phyloP scores from a whole-genome alignment of 2,888 invertebrate genomes.

The Acleris laterana region DNA sequence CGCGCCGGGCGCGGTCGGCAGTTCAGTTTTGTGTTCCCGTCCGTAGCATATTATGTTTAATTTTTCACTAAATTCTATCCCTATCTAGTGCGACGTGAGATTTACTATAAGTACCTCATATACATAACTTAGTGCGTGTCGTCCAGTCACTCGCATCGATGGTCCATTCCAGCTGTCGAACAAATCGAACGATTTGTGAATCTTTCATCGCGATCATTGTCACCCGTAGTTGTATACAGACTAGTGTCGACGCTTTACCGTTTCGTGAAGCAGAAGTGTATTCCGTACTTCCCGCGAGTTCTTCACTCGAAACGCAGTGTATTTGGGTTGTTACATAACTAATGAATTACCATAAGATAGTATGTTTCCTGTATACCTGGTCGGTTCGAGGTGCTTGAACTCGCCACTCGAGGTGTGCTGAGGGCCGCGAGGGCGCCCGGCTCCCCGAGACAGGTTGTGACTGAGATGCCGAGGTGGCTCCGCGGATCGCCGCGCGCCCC shows the following conservation, averaged over 20 bases:
- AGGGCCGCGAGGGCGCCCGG: conserved; percentile 41
- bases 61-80: conserved; percentile 53
- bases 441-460: too few relatives aligned
- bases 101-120: conserved; percentile 47
- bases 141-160: conserved; percentile 39
- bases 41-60: conserved; percentile 71
- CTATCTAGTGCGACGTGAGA: conserved; percentile 46
- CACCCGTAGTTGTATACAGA: conserved; percentile 59
- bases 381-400: conserved; percentile 34
- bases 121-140: conserved; percentile 41
- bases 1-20: conserved; percentile 63
- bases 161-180: conserved; percentile 72
- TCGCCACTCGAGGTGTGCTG: conserved; percentile 48
- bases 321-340: conserved; percentile 63
- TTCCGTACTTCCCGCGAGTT: conserved; percentile 67
- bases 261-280: conserved; percentile 63
- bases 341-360: conserved; percentile 73
- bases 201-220: conserved; percentile 48
- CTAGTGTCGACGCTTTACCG: conserved; percentile 70
- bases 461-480: too few relatives aligned
- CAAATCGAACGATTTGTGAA: conserved; percentile 64
- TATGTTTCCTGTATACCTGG: conserved; percentile 57
- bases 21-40: conserved; percentile 77
- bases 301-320: conserved; percentile 60
- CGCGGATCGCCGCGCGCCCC: too few relatives aligned